A percentile compares a stretch with the other conserved stretches of the same genome.
Evolutionary conservation across 2,888 invertebrate species (phyloP).

Genomic region (Limnephilus marmoratus): DNA sequence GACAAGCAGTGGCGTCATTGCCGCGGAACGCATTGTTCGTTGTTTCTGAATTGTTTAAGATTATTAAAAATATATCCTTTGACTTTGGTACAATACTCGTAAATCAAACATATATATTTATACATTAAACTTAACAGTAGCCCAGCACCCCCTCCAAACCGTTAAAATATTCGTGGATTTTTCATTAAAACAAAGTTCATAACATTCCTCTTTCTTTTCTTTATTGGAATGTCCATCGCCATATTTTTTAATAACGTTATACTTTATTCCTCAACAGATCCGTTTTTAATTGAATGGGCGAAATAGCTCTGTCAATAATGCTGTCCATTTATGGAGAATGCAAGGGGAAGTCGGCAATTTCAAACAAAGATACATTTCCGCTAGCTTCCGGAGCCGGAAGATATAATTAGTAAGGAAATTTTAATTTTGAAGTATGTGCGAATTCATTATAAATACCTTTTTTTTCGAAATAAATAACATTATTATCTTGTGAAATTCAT

Average conservation of each 20-base stretch:
- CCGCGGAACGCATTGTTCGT: too few species aligned
- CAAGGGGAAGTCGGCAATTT: not conserved
- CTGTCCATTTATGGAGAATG: not conserved
- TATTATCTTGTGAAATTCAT: too few species aligned
- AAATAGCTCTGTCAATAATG: not conserved
- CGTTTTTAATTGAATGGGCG: not conserved
- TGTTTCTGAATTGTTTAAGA: not conserved
- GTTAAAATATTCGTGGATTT: constrained; percentile 21
- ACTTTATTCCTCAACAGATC: not conserved
- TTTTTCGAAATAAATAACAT: too few species aligned
- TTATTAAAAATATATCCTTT: not conserved
- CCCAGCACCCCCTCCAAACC: not conserved
- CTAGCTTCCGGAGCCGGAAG: not conserved
- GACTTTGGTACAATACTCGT: not conserved
- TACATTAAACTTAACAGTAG: not conserved
- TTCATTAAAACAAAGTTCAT: constrained; percentile 25
- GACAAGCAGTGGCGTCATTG: too few species aligned
- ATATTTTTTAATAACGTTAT: not conserved
- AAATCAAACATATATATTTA: not conserved
- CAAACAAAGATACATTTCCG: not conserved
- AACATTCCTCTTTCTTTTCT: constrained; percentile 25
- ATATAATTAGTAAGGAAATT: too few species aligned
- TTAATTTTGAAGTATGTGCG: too few species aligned
- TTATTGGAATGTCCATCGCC: not conserved
- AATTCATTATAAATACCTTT: too few species aligned